Conservation (phyloP, 2,888 invertebrate genomes). For the Helicoverpa assulta region DNA sequence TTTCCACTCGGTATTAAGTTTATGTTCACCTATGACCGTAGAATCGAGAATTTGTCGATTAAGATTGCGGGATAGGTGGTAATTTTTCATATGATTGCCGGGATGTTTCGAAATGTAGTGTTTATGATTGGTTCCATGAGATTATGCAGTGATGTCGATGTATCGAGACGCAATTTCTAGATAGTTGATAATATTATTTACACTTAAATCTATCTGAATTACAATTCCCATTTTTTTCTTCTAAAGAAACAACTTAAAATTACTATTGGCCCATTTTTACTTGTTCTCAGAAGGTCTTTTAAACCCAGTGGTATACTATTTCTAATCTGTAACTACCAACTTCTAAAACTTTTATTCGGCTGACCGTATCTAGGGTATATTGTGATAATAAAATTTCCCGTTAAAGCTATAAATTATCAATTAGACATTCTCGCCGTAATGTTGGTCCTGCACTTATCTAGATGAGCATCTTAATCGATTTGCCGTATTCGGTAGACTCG, state of each 20-base stretch:
- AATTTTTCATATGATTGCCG: conserved; percentile 12
- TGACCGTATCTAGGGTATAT: conserved; percentile 31
- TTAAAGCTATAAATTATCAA: conserved; percentile 61
- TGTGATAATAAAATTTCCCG: conserved; percentile 45
- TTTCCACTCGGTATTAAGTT: conserved; percentile 44
- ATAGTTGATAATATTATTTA: not conserved
- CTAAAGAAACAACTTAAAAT: not conserved
- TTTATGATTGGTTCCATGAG: not conserved
- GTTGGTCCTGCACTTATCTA: conserved; percentile 66
- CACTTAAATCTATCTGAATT: no score
- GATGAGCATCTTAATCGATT: conserved; percentile 78
- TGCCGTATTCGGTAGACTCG: conserved; percentile 47
- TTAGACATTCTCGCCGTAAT: conserved; percentile 57
- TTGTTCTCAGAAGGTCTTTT: not conserved
- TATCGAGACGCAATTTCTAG: not conserved
- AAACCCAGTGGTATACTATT: not conserved
- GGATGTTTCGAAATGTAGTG: not conserved
- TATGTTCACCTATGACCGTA: conserved; percentile 37
- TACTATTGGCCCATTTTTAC: not conserved
- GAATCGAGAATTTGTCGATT: conserved; percentile 34
- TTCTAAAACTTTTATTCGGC: conserved; percentile 12
- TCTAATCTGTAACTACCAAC: not conserved
- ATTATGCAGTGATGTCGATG: not conserved
- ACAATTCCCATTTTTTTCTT: no score
- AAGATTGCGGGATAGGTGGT: conserved; percentile 30